phyloP scores from a whole-genome alignment of 2,113 vertebrate species.

The Pycnonotus jocosus region DNA sequence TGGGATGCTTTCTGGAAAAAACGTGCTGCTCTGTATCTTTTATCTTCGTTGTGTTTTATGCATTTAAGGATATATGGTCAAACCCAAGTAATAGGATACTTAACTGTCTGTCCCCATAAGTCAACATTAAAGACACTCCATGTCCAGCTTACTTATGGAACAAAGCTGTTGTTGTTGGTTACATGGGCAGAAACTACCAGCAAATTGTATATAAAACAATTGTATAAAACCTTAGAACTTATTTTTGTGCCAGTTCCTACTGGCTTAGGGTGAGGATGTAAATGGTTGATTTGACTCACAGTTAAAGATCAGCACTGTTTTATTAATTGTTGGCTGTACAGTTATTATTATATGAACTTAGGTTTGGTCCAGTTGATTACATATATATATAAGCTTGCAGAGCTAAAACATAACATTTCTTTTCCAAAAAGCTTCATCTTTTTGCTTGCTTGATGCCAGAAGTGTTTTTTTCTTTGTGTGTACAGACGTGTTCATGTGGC shows the following conservation, averaged over 20 bases:
- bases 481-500: rapidly evolving
- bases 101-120: constrained; percentile 34
- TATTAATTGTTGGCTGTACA: neutral
- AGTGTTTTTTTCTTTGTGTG: neutral
- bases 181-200: neutral
- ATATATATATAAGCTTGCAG: neutral
- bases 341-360: neutral
- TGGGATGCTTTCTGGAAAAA: constrained; percentile 9
- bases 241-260: neutral
- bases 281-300: neutral
- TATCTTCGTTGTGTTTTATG: constrained; percentile 2
- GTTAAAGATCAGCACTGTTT: neutral
- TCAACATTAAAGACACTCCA: constrained; percentile 42
- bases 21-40: neutral
- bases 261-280: neutral
- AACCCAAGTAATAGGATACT: neutral
- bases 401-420: neutral
- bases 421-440: neutral
- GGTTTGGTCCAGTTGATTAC: neutral
- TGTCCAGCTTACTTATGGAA: constrained; percentile 23
- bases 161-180: neutral
- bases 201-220: neutral
- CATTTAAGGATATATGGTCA: neutral
- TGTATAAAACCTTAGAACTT: neutral
- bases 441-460: neutral